phyloP scores from a whole-genome alignment of 2,888 invertebrate genomes.

The Achlya flavicornis region DNA sequence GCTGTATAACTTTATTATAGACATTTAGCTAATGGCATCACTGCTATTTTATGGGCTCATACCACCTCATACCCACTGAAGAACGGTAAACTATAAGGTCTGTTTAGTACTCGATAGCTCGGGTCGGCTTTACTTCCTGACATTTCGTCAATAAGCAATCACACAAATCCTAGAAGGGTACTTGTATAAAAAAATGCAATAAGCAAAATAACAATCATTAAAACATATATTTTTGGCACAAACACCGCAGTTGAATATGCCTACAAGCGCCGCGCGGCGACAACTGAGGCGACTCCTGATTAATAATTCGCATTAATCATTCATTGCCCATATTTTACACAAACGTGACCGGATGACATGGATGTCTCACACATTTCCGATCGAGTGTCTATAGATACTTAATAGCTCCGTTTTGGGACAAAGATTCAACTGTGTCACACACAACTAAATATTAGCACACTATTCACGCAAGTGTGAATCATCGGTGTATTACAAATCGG shows the following conservation, averaged over 20 bases:
- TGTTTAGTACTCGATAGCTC: background rate
- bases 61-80: background rate
- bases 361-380: slow-evolving; percentile 28
- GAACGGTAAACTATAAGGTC: background rate
- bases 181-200: background rate
- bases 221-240: too few relatives aligned
- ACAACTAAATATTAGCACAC: slow-evolving; percentile 9
- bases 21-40: slow-evolving; percentile 3
- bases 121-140: background rate
- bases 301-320: slow-evolving; percentile 61
- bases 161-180: too few relatives aligned
- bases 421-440: slow-evolving; percentile 10
- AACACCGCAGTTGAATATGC: too few relatives aligned
- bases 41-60: background rate
- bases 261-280: slow-evolving; percentile 18
- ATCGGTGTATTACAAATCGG: background rate
- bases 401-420: slow-evolving; percentile 14
- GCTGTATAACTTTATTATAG: background rate
- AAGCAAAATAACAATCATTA: background rate
- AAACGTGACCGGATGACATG: slow-evolving; percentile 59
- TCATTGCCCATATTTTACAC: slow-evolving; percentile 54
- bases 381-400: slow-evolving; percentile 15
- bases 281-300: slow-evolving; percentile 31
- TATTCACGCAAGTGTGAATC: slow-evolving; percentile 7
- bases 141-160: background rate